phyloP scores from a whole-genome alignment of 2,888 invertebrate species.

The Cylindroiulus punctatus region DNA sequence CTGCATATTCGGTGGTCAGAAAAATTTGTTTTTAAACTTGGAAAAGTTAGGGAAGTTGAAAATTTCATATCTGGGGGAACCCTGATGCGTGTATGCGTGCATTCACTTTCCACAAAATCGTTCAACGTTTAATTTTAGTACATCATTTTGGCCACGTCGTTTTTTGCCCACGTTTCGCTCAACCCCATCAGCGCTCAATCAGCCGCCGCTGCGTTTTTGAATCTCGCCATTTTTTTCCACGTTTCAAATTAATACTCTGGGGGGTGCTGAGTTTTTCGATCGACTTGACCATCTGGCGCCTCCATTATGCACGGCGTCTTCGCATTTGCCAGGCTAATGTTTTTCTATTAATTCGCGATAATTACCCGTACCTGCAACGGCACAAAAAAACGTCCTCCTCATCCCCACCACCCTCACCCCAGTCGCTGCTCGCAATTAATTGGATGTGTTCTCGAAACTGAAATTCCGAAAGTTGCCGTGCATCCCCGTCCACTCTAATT shows the following conservation, averaged over 20 bases:
- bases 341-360: conserved; percentile 32
- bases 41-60: too few species aligned
- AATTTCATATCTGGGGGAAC: too few species aligned
- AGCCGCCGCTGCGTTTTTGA: background rate
- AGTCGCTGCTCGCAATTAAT: background rate
- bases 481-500: background rate
- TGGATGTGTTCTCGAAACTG: background rate
- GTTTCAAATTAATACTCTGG: conserved; percentile 23
- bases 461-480: background rate
- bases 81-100: too few species aligned
- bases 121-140: background rate
- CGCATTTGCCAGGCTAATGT: background rate
- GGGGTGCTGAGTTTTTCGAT: conserved; percentile 38
- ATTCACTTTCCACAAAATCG: background rate
- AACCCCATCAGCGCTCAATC: background rate
- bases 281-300: conserved; percentile 39
- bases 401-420: background rate
- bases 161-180: too few species aligned
- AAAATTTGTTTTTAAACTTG: background rate
- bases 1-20: too few species aligned
- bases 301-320: background rate
- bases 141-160: background rate
- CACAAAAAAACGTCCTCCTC: background rate
- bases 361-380: background rate
- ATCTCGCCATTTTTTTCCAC: background rate